phyloP scores from a whole-genome alignment of 1,140 invertebrate genomes.

The Akabosia matsudoensis region DNA sequence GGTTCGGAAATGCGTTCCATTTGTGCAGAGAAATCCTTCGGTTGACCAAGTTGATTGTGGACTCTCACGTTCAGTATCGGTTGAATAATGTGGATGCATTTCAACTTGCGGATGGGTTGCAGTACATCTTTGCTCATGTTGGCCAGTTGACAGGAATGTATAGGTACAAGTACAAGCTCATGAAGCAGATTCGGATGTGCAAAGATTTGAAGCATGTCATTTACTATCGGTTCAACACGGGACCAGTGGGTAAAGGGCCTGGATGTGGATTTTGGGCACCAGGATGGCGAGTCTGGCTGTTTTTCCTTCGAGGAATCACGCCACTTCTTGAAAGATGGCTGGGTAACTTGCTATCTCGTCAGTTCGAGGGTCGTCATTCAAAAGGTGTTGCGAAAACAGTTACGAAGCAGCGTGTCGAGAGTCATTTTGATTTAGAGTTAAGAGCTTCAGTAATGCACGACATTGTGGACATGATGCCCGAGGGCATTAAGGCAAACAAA shows the following conservation, averaged over 20 bases:
- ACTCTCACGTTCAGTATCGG: slow-evolving; percentile 98
- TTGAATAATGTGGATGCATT: slow-evolving; percentile 99
- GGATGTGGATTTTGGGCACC: slow-evolving; percentile 99
- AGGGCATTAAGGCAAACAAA: slow-evolving; percentile 99
- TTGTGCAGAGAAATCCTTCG: slow-evolving; percentile 96
- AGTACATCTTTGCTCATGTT: slow-evolving; percentile 99
- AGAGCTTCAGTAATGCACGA: slow-evolving; percentile 99
- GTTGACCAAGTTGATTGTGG: slow-evolving; percentile 95
- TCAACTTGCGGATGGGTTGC: slow-evolving; percentile 96
- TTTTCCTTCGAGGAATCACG: slow-evolving; percentile 99
- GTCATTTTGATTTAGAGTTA: slow-evolving; percentile 97
- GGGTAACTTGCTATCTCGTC: slow-evolving; percentile 93
- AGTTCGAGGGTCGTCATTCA: slow-evolving; percentile 98
- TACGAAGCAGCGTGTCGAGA: slow-evolving; percentile 98
- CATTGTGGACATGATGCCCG: slow-evolving; percentile 99
- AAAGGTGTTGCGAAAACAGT: slow-evolving; percentile 99
- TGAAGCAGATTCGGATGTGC: slow-evolving; percentile 99
- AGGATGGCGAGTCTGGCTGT: slow-evolving; percentile 98
- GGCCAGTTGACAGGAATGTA: slow-evolving; percentile 99
- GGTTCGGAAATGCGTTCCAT: slow-evolving; percentile 99
- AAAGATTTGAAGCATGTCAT: slow-evolving; percentile 99
- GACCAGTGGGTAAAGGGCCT: slow-evolving; percentile 96
- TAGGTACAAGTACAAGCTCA: slow-evolving; percentile 98
- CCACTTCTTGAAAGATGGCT: slow-evolving; percentile 96
- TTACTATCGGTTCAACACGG: slow-evolving; percentile 99